Evolutionary conservation across 2,888 invertebrate genomes (phyloP).

Genomic region (Sarcophaga rosellei): DNA sequence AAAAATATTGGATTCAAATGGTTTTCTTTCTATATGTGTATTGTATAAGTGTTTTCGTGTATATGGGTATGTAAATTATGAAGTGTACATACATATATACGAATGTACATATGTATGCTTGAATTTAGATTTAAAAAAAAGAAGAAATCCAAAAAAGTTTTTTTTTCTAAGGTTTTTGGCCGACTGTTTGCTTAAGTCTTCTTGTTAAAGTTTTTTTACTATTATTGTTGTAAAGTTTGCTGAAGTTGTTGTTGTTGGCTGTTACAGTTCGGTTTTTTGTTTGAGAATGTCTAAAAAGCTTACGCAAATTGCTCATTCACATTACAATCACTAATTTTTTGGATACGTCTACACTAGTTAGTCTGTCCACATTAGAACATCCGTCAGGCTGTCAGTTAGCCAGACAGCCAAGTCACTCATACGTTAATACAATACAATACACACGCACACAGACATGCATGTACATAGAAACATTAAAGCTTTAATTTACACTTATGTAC

Average conservation of each 20-base stretch:
- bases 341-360: too few species aligned
- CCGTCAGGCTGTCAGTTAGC: constrained; percentile 27
- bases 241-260: not conserved
- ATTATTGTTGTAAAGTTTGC: not conserved
- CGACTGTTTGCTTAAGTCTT: constrained; percentile 8
- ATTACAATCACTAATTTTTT: constrained; percentile 44
- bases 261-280: constrained; percentile 34
- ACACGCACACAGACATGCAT: not conserved
- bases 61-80: too few species aligned
- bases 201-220: not conserved
- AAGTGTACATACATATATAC: not conserved
- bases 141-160: not conserved
- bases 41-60: too few species aligned
- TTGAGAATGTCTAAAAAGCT: constrained; percentile 61
- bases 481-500: not conserved
- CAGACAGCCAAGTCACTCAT: constrained; percentile 13
- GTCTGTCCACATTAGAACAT: too few species aligned
- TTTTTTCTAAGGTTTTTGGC: not conserved
- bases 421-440: not conserved
- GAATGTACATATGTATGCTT: not conserved
- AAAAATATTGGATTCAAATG: constrained; percentile 5
- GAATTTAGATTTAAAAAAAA: not conserved
- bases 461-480: not conserved
- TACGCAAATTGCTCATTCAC: constrained; percentile 68
- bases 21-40: not conserved